Conservation (phyloP, 2,888 invertebrate species). For the Euproctis similis region DNA sequence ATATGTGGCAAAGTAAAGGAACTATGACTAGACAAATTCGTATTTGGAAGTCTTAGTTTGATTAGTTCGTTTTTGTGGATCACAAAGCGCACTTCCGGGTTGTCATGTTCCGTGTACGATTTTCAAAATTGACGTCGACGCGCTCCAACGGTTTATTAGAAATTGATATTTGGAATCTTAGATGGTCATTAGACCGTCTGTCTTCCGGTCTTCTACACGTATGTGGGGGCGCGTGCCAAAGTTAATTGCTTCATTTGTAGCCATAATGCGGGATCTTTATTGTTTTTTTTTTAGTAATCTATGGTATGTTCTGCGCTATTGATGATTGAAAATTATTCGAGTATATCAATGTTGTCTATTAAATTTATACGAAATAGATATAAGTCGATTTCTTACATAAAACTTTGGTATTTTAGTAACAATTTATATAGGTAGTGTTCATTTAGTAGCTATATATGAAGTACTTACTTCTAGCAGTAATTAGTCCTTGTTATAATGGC, state of each 20-base stretch:
- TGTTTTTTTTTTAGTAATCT: conserved; percentile 22
- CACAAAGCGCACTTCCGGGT: conserved; percentile 60
- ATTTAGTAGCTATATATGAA: too few relatives aligned
- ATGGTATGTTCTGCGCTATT: conserved; percentile 44
- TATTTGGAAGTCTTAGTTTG: conserved; percentile 57
- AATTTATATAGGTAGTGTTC: too few relatives aligned
- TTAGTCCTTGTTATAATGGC: too few relatives aligned
- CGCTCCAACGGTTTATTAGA: conserved; percentile 59
- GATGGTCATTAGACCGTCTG: conserved; percentile 67
- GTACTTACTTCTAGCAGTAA: too few relatives aligned
- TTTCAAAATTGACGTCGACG: conserved; percentile 45
- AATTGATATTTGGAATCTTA: conserved; percentile 73
- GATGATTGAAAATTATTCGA: conserved; percentile 30
- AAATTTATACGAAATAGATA: too few relatives aligned
- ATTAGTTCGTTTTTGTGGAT: conserved; percentile 61
- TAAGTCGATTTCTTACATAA: too few relatives aligned
- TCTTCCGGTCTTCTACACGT: conserved; percentile 49
- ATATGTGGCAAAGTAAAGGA: conserved; percentile 41
- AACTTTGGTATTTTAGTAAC: too few relatives aligned
- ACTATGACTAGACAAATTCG: conserved; percentile 53
- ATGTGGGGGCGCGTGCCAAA: conserved; percentile 55
- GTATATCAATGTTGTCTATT: conserved; percentile 5
- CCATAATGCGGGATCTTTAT: conserved; percentile 48
- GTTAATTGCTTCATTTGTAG: conserved; percentile 72
- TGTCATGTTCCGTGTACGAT: conserved; percentile 46